Evolutionary conservation across 2,113 vertebrate genomes (phyloP).

Genomic region (Noturus placidus): DNA sequence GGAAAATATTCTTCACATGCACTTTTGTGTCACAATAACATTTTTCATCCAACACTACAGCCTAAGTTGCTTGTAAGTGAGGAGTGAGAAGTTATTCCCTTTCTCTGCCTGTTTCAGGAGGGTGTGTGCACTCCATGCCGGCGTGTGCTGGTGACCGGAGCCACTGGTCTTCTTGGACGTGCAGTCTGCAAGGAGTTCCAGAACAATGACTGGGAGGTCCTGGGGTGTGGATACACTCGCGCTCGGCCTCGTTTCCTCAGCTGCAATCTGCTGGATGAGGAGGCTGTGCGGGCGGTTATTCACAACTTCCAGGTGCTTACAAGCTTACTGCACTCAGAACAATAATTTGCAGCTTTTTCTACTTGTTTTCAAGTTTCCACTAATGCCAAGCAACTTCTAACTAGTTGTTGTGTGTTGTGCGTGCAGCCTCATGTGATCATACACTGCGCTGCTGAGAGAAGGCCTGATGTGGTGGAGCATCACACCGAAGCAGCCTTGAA

Average conservation of each 20-base stretch:
- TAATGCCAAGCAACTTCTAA: not conserved
- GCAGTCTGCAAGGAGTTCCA: conserved; percentile 88
- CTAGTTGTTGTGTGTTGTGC: conserved; percentile 1
- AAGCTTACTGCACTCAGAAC: not conserved
- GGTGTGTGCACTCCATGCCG: conserved; percentile 72
- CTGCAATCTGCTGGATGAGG: conserved; percentile 84
- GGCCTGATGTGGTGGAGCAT: conserved; percentile 90
- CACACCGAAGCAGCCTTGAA: conserved; percentile 85
- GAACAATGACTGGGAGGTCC: conserved; percentile 78
- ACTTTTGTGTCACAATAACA: not conserved
- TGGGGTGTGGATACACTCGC: conserved; percentile 84
- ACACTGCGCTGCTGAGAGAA: conserved; percentile 95
- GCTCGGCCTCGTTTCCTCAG: conserved; percentile 84
- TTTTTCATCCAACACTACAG: not conserved
- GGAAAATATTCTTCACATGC: not conserved
- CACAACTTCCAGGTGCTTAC: conserved; percentile 82
- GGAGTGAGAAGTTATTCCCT: not conserved
- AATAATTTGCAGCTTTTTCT: not conserved
- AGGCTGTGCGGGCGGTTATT: conserved; percentile 80
- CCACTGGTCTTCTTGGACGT: conserved; percentile 90
- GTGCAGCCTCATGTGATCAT: conserved; percentile 87
- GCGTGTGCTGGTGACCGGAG: conserved; percentile 86
- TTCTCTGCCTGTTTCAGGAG: conserved; percentile 67
- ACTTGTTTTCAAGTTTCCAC: not conserved
- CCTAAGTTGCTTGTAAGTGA: not conserved